A percentile compares a stretch with the other conserved stretches of the same genome.
phyloP scores from a whole-genome alignment of 2,888 invertebrate genomes.

The Cheilosia vernalis region DNA sequence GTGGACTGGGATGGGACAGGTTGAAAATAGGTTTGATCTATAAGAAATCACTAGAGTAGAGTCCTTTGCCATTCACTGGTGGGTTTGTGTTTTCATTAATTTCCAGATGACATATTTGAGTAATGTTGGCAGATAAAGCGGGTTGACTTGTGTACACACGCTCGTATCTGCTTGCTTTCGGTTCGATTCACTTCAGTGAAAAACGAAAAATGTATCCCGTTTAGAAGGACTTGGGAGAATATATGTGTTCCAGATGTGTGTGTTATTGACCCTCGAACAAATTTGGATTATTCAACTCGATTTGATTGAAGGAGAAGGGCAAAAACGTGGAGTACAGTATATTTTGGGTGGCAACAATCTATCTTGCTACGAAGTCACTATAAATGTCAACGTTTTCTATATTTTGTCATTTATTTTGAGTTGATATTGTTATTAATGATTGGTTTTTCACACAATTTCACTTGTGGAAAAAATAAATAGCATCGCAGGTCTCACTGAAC shows the following conservation, averaged over 20 bases:
- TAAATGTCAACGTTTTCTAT: conserved; percentile 42
- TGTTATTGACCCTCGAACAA: conserved; percentile 7
- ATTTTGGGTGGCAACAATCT: conserved; percentile 20
- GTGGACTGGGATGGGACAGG: neutral
- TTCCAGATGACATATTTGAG: conserved; percentile 53
- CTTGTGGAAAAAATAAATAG: neutral
- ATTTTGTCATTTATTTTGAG: conserved; percentile 40
- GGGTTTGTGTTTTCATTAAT: conserved; percentile 39
- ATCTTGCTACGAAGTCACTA: conserved; percentile 39
- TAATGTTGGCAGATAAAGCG: conserved; percentile 32
- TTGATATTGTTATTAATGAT: conserved; percentile 41
- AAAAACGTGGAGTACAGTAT: neutral
- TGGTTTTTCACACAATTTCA: neutral
- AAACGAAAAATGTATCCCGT: conserved; percentile 26
- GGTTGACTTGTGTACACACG: conserved; percentile 10
- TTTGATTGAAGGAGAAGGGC: conserved; percentile 6
- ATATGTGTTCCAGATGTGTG: conserved; percentile 8
- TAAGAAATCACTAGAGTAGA: conserved; percentile 8
- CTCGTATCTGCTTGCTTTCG: conserved; percentile 38
- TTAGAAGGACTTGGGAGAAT: conserved; percentile 31
- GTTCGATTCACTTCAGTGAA: conserved; percentile 45
- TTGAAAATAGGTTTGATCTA: conserved; percentile 3
- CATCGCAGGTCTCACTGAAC: too few relatives aligned
- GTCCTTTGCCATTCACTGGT: neutral
- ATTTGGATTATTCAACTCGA: conserved; percentile 24